These are phyloP conservation scores for Drosophila macrospina DNA, from an alignment of 2,888 invertebrate species.

Conservation along the genomic window DNA sequence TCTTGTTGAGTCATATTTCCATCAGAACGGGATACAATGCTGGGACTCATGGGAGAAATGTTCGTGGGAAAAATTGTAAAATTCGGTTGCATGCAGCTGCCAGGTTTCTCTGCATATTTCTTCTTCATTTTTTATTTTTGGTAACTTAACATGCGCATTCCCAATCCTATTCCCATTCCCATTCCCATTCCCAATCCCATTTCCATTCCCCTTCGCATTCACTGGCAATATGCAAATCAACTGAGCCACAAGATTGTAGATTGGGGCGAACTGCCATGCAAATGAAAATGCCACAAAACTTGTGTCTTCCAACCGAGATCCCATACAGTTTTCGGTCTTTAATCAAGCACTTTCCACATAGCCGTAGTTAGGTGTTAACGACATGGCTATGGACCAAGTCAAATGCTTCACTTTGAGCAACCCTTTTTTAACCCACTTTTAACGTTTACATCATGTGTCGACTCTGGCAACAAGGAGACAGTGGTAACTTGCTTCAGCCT, in stretches of 20 bases:
- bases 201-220: conserved; percentile 25
- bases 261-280: conserved; percentile 52
- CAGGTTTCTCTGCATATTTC: conserved; percentile 22
- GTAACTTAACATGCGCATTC: conserved; percentile 24
- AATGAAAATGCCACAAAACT: conserved; percentile 51
- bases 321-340: conserved; percentile 30
- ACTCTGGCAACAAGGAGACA: conserved; percentile 22
- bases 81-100: conserved; percentile 58
- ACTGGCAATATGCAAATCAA: conserved; percentile 66
- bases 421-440: conserved; percentile 29
- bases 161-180: conserved; percentile 3
- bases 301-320: conserved; percentile 13
- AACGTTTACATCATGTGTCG: conserved; percentile 7
- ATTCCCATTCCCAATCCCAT: conserved; percentile 30
- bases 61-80: conserved; percentile 48
- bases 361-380: conserved; percentile 67
- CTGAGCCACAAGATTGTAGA: conserved; percentile 36
- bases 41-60: conserved; percentile 31
- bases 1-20: conserved; percentile 68
- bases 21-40: conserved; percentile 28
- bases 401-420: conserved; percentile 45
- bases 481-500: conserved; percentile 44
- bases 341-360: conserved; percentile 37
- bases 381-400: conserved; percentile 22
- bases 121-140: conserved; percentile 7